These are phyloP conservation scores for Diachasmimorpha longicaudata DNA, from an alignment of 1,140 invertebrate genomes.

Conservation along the genomic window DNA sequence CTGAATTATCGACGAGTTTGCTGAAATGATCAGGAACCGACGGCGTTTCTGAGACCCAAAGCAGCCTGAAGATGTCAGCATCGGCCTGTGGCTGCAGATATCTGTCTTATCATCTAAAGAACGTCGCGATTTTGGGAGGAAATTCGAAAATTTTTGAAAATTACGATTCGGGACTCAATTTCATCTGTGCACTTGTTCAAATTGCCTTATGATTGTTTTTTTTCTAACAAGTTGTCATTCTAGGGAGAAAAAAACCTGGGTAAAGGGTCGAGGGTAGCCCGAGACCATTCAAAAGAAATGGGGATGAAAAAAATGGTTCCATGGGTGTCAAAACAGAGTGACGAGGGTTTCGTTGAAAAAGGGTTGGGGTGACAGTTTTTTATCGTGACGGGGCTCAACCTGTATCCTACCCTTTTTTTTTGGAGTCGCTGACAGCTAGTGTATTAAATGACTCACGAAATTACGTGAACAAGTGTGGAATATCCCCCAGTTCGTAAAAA, in stretches of 20 bases:
- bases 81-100: conserved; percentile 19
- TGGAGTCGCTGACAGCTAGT: not conserved
- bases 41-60: not conserved
- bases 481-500: not conserved
- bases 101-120: conserved; percentile 23
- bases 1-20: conserved; percentile 43
- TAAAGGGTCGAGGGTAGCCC: not conserved
- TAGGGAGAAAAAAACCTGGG: not conserved
- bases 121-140: not conserved
- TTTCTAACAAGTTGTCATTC: not conserved
- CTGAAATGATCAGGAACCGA: conserved; percentile 35
- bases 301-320: not conserved
- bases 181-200: not conserved
- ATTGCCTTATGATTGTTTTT: not conserved
- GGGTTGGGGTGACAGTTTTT: not conserved
- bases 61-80: conserved; percentile 50
- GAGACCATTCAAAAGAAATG: not conserved
- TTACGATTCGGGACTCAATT: no score
- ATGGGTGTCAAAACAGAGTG: conserved; percentile 4
- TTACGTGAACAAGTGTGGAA: no score
- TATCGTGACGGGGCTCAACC: not conserved
- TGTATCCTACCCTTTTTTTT: not conserved
- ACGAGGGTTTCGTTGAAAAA: not conserved
- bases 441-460: not conserved
- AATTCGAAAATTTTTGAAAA: not conserved